Conservation (phyloP, 2,888 invertebrate species). For the Bibio marci region DNA sequence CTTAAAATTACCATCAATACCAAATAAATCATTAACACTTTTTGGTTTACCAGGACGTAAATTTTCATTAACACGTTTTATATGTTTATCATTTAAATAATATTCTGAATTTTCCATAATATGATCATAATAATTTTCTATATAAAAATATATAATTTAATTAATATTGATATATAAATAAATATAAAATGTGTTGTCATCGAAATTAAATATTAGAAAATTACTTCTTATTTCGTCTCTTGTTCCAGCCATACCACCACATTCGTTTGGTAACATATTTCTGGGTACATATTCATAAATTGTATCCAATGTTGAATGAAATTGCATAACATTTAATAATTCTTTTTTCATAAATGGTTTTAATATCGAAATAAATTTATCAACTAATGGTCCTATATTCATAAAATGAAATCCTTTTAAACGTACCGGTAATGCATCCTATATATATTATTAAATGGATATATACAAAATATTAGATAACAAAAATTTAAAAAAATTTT, state of each 20-base stretch:
- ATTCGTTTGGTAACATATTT: conserved; percentile 42
- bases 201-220: too few species aligned
- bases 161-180: too few species aligned
- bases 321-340: conserved; percentile 32
- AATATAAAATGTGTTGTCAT: too few species aligned
- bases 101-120: conserved; percentile 22
- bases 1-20: conserved; percentile 56
- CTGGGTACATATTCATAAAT: conserved; percentile 33
- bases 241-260: conserved; percentile 45
- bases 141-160: too few species aligned
- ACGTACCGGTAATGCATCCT: conserved; percentile 52
- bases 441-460: conserved; percentile 13
- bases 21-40: conserved; percentile 39
- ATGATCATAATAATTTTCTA: too few species aligned
- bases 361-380: conserved; percentile 47
- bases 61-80: conserved; percentile 39
- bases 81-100: conserved; percentile 32
- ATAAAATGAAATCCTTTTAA: conserved; percentile 52
- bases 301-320: conserved; percentile 34
- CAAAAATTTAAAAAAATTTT: neutral
- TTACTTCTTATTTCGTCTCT: conserved; percentile 33
- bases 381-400: conserved; percentile 51
- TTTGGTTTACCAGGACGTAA: conserved; percentile 44
- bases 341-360: conserved; percentile 58
- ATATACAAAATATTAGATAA: neutral